Percentiles rank a stretch among this genome's conserved stretches.
Conservation (phyloP, 1,140 invertebrate species). For the Solen grandis region DNA sequence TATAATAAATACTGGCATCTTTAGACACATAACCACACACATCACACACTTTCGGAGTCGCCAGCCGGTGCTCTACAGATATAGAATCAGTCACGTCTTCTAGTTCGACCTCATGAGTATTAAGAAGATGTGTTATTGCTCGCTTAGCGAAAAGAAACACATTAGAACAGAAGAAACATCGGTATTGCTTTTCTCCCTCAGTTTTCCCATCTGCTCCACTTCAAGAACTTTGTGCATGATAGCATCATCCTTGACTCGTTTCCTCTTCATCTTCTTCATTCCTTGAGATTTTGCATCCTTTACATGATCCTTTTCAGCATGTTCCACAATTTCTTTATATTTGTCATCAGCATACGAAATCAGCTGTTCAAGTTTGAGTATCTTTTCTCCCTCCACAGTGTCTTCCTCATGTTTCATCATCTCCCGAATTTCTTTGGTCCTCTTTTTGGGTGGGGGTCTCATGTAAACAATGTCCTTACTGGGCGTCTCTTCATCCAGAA, state of each 20-base stretch:
- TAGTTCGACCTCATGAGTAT: constrained; percentile 61
- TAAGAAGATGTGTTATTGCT: constrained; percentile 63
- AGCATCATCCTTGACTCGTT: constrained; percentile 26
- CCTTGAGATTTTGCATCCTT: neutral
- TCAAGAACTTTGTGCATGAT: constrained; percentile 55
- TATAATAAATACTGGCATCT: constrained; percentile 69
- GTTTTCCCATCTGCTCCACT: constrained; percentile 62
- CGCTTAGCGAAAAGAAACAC: constrained; percentile 71
- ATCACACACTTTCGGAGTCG: constrained; percentile 65
- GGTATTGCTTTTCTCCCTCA: constrained; percentile 60
- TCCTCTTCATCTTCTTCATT: constrained; percentile 15
- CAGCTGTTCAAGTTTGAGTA: neutral
- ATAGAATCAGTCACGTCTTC: constrained; percentile 55
- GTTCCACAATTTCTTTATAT: neutral
- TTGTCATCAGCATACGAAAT: constrained; percentile 11
- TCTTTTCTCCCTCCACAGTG: neutral
- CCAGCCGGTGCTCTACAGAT: constrained; percentile 26
- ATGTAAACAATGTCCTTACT: constrained; percentile 57
- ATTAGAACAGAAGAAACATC: constrained; percentile 68
- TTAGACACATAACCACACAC: constrained; percentile 74
- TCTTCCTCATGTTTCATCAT: constrained; percentile 61
- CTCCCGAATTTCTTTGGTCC: constrained; percentile 67
- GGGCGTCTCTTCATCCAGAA: constrained; percentile 17
- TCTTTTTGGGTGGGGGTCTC: constrained; percentile 75
- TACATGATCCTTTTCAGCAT: constrained; percentile 5